phyloP scores from a whole-genome alignment of 2,113 vertebrate species.

The Laterallus jamaicensis region DNA sequence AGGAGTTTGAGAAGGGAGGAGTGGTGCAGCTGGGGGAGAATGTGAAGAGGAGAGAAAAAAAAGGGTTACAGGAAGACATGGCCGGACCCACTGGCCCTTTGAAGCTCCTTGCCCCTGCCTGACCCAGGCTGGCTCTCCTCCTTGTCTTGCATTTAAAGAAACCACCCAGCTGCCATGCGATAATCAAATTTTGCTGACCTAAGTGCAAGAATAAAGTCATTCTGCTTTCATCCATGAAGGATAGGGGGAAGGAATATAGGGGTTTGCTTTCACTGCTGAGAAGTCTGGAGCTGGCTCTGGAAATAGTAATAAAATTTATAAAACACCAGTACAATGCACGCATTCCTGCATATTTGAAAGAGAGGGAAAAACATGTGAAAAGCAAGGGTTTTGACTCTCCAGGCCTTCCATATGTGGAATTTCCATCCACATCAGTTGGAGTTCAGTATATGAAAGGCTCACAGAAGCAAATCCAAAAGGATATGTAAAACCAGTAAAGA shows the following conservation, averaged over 20 bases:
- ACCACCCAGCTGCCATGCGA: neutral
- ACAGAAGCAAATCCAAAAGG: slow-evolving; percentile 5
- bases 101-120: neutral
- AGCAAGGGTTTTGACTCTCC: neutral
- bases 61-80: neutral
- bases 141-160: neutral
- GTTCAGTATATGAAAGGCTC: neutral
- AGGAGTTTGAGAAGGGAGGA: neutral
- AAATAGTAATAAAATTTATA: slow-evolving; percentile 18
- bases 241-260: neutral
- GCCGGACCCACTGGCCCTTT: neutral
- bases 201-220: neutral
- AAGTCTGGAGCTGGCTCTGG: neutral
- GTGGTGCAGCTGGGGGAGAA: neutral
- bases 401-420: slow-evolving; percentile 15
- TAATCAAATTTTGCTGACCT: neutral
- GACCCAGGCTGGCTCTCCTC: neutral
- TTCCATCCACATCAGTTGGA: slow-evolving; percentile 27
- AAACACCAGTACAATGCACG: neutral
- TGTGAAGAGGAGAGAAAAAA: neutral
- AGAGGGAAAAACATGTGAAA: neutral
- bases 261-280: neutral
- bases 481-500: neutral
- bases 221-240: neutral
- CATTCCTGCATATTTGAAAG: slow-evolving; percentile 44